phyloP scores from a whole-genome alignment of 2,888 invertebrate species.

The Tridacna gigas region DNA sequence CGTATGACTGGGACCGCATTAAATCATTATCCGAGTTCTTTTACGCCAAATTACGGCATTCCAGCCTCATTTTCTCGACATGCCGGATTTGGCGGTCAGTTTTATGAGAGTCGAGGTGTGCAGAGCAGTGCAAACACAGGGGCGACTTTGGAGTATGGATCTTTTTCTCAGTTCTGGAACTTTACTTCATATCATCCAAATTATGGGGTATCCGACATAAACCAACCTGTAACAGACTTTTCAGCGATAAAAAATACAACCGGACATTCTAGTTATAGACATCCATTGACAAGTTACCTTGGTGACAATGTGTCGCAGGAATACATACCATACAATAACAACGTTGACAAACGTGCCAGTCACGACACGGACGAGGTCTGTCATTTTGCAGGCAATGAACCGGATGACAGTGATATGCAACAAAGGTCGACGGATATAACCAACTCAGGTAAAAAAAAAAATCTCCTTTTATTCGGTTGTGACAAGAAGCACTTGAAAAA shows the following conservation, averaged over 20 bases:
- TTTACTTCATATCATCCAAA: constrained; percentile 44
- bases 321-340: neutral
- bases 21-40: constrained; percentile 68
- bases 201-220: constrained; percentile 13
- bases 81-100: constrained; percentile 44
- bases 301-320: constrained; percentile 14
- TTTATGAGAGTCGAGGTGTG: constrained; percentile 37
- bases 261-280: constrained; percentile 16
- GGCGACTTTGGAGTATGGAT: constrained; percentile 34
- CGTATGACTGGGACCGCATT: constrained; percentile 72
- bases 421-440: constrained; percentile 4
- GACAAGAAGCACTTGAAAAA: no score
- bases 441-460: constrained; percentile 16
- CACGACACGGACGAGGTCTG: neutral
- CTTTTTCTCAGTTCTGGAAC: constrained; percentile 56
- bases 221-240: constrained; percentile 4
- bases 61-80: constrained; percentile 46
- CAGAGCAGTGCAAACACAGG: constrained; percentile 1
- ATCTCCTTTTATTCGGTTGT: neutral
- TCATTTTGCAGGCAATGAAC: neutral
- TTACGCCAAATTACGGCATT: constrained; percentile 61
- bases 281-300: neutral
- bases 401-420: neutral
- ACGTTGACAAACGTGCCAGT: neutral
- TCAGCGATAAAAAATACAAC: constrained; percentile 1